Evolutionary conservation across 2,113 vertebrate genomes (phyloP).

Genomic region (human): GRCh38 chr6:37763001-37763500

Average conservation of each 20-base stretch:
- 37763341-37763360: not conserved
- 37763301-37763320: not conserved
- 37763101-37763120: not conserved
- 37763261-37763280: not conserved
- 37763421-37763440: not conserved
- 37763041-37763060: slow-evolving; percentile 78
- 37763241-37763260: not conserved
- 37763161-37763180: not conserved
- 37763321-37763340: not conserved
- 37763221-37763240: not conserved
- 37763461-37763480: not conserved
- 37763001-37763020: slow-evolving; percentile 44
- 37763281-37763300: not conserved
- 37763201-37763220: not conserved
- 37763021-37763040: slow-evolving; percentile 45
- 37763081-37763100: not conserved
- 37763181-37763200: not conserved
- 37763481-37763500: not conserved
- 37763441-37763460: not conserved
- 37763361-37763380: not conserved
- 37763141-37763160: not conserved
- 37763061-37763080: slow-evolving; percentile 50
- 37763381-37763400: not conserved
- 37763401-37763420: not conserved
- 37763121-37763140: not conserved